Conservation (phyloP, 2,113 vertebrate genomes). For the Smithornis capensis region DNA sequence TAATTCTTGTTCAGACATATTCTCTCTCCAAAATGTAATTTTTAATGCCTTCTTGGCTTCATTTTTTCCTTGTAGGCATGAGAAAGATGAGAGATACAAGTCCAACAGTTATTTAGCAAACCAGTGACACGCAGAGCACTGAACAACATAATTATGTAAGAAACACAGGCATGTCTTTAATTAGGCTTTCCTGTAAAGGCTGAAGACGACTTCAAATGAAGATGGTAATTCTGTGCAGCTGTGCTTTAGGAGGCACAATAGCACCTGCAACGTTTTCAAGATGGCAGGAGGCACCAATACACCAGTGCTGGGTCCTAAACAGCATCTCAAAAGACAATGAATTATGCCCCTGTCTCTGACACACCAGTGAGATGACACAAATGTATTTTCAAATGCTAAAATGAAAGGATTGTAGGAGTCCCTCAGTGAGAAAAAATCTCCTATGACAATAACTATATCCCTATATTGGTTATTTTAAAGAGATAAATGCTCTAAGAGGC, state of each 20-base stretch:
- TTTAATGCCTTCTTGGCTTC: neutral
- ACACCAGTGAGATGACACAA: neutral
- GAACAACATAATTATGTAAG: slow-evolving; percentile 52
- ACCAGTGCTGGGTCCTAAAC: neutral
- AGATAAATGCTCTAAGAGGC: neutral
- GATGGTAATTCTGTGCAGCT: slow-evolving; percentile 40
- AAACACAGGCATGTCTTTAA: slow-evolving; percentile 55
- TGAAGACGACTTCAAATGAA: slow-evolving; percentile 22
- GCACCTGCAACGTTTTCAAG: slow-evolving; percentile 43
- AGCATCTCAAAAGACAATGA: slow-evolving; percentile 41
- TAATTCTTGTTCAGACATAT: slow-evolving; percentile 46
- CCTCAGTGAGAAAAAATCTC: neutral
- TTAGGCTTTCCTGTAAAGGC: slow-evolving; percentile 39
- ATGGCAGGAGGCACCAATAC: slow-evolving; percentile 25
- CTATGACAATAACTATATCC: neutral
- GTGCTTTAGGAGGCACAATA: slow-evolving; percentile 35
- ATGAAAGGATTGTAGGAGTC: neutral
- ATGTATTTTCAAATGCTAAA: neutral
- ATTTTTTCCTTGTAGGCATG: neutral
- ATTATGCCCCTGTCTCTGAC: slow-evolving; percentile 22
- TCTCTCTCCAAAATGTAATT: neutral
- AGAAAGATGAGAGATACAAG: neutral
- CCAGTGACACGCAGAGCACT: slow-evolving; percentile 8
- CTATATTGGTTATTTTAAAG: neutral
- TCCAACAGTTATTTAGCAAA: slow-evolving; percentile 47